Evolutionary conservation across 2,113 vertebrate species (phyloP).

Genomic region (Accipiter virgatus): DNA sequence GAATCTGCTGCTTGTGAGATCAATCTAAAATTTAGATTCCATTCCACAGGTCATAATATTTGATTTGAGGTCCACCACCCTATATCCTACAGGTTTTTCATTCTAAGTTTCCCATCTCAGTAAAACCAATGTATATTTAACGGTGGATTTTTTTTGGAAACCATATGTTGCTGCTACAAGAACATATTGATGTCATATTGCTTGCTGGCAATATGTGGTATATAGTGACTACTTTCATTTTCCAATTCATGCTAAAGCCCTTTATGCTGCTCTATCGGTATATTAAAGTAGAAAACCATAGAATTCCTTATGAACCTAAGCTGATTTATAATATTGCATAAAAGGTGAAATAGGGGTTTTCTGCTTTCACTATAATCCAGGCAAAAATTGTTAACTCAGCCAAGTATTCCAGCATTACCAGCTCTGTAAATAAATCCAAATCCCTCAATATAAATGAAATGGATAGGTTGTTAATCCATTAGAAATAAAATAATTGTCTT

Average conservation of each 20-base stretch:
- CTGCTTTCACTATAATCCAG: not conserved
- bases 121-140: constrained; percentile 49
- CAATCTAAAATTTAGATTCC: constrained; percentile 59
- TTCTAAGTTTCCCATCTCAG: not conserved
- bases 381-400: constrained; percentile 48
- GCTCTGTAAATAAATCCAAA: constrained; percentile 15
- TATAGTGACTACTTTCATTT: constrained; percentile 15
- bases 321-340: constrained; percentile 41
- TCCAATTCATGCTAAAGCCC: not conserved
- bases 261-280: not conserved
- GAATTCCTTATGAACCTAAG: not conserved
- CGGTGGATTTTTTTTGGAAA: constrained; percentile 36
- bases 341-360: not conserved
- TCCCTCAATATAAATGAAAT: not conserved
- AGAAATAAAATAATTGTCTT: not conserved
- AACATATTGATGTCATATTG: constrained; percentile 39
- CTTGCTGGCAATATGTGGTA: not conserved
- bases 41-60: constrained; percentile 59
- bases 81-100: constrained; percentile 13
- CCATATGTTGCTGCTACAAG: constrained; percentile 45
- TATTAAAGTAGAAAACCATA: not conserved
- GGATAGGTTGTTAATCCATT: not conserved
- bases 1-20: constrained; percentile 31
- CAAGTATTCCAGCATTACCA: not conserved
- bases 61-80: constrained; percentile 40